Base-by-base conservation (phyloP, 2,797 vertebrate genomes). In the Cephalopachus bancanus region DNA sequence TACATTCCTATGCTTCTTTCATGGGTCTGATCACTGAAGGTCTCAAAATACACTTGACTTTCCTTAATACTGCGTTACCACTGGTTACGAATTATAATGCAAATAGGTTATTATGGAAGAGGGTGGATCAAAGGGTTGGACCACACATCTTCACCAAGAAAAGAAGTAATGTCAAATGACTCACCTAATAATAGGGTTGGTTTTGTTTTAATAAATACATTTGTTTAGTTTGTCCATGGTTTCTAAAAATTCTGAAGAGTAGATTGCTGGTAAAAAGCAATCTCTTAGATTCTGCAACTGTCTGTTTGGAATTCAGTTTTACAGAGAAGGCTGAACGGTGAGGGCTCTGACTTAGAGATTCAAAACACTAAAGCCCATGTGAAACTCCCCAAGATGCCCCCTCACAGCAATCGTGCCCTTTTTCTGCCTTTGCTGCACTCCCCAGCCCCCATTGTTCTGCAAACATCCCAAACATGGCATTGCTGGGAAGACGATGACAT, bases 241-340 rank as follows among this genome's bases (percentile, higher is more conserved):
- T 84, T 80, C 53, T 92, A 95, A 75, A 95, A 92, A 87, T 37
- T 88, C 6, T 69, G 17, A 57, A 64, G 65, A 60, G 20, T 57
- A n/a, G 10, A 89, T 65, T 84, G 60, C 37, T 65, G 33, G 37
- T 24, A 91, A 86, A 59, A 8, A 37, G 16, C 15, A 86, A 5
- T 60, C 5, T 86, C 10, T 76, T 88, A 17, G 5, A 69, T 79
- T 85, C 30, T 74, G 28, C 28, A 51, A 33, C 74, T 60, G 26
- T 65, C 75, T 57, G 4, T 71, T 28, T 92, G 59, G 44, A 59
- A 24, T 83, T 96, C 3, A 7, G 81, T 87, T 94, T 83, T 30
- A 57, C 17, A 49, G 1, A 15, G 28, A 59, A 75, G 17, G 3
- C 17, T 83, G 10, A 26, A 11, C 4, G 19, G 24, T 12, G 33